Conservation (phyloP, 2,797 vertebrate genomes). For the Esox lucius region DNA sequence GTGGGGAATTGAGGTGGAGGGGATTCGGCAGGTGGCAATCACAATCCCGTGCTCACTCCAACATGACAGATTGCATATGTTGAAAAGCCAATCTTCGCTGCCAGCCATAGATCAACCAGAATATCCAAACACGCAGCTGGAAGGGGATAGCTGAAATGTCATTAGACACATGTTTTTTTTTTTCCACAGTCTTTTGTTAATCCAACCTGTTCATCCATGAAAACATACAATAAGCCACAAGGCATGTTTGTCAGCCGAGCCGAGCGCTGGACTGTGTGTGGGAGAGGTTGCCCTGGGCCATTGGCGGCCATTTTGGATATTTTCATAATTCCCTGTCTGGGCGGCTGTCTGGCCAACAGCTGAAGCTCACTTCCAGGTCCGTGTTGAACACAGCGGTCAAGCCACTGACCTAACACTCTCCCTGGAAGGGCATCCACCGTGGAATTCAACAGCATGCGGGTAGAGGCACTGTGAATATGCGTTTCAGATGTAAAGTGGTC, state of each 20-base stretch:
- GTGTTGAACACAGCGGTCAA: not conserved
- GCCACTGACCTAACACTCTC: slow-evolving; percentile 10
- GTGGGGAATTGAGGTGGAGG: not conserved
- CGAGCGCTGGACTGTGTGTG: not conserved
- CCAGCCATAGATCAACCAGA: slow-evolving; percentile 26
- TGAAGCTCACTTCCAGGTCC: not conserved
- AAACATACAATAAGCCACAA: slow-evolving; percentile 21
- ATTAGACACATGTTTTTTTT: slow-evolving; percentile 21
- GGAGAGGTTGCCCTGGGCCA: not conserved
- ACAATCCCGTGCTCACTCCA: slow-evolving; percentile 27
- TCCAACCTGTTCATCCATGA: slow-evolving; percentile 18
- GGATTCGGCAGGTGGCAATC: slow-evolving; percentile 9
- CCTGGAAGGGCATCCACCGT: not conserved
- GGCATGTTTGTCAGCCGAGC: slow-evolving; percentile 20
- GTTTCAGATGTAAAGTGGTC: not conserved
- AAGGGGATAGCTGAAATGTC: slow-evolving; percentile 43
- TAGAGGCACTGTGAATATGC: not conserved
- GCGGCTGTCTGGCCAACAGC: slow-evolving; percentile 2
- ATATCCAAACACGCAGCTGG: slow-evolving; percentile 20
- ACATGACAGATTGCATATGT: slow-evolving; percentile 49
- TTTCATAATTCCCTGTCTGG: slow-evolving; percentile 9
- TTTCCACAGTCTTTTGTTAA: not conserved
- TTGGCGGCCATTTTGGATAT: slow-evolving; percentile 10
- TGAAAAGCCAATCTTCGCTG: slow-evolving; percentile 42
- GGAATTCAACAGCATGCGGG: not conserved